Evolutionary conservation across 2,888 invertebrate genomes (phyloP).

Genomic region (Thyatira batis): DNA sequence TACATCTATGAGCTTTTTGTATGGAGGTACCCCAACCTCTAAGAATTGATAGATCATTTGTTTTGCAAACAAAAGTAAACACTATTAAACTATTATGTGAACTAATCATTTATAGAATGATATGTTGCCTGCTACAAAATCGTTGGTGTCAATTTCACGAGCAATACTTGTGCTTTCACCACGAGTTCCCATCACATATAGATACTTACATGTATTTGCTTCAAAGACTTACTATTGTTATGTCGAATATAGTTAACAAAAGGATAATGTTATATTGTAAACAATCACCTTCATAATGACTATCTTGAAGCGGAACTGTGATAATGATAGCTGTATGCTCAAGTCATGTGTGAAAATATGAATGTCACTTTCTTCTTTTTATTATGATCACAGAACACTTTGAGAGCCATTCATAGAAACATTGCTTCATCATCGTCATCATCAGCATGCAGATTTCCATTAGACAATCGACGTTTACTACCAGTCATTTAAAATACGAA

Average conservation of each 20-base stretch:
- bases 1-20: no score
- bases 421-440: no score
- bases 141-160: conserved; percentile 24
- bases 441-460: no score
- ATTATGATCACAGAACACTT: not conserved
- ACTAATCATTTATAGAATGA: not conserved
- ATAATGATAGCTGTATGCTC: not conserved
- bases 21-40: no score
- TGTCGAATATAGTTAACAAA: not conserved
- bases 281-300: not conserved
- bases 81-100: not conserved
- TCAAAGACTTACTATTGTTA: not conserved
- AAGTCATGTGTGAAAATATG: not conserved
- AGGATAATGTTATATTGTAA: conserved; percentile 4
- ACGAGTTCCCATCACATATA: conserved; percentile 32
- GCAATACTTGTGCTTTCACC: conserved; percentile 32
- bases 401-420: no score
- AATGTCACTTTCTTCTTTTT: conserved; percentile 1
- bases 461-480: no score
- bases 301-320: not conserved
- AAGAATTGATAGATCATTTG: not conserved
- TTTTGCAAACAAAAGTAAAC: not conserved
- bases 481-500: not conserved
- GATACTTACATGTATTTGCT: conserved; percentile 9
- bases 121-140: conserved; percentile 5